Base-by-base conservation (phyloP, 1,140 invertebrate genomes). In the Bathynomus jamesi region DNA sequence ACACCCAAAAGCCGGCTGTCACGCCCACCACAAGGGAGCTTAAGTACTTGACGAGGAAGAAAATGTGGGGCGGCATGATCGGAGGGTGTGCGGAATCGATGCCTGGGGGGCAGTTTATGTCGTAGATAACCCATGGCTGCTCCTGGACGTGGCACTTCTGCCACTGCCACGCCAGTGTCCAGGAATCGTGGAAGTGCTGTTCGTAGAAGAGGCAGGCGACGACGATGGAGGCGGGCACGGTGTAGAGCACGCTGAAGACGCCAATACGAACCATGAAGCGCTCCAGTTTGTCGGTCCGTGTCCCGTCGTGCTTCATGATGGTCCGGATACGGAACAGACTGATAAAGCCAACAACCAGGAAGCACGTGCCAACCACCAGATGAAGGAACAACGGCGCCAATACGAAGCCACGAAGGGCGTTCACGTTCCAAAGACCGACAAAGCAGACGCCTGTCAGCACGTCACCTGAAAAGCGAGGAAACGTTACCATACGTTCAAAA, bases 151-250 rank as follows among this genome's bases (percentile, higher is more conserved):
- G 40, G 5, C 90, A 80, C 90, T 79, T 93, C 95, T 70, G 64
- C 61, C 76, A 46, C 68, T 79, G 78, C 93, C 93, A 96, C 17
- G 90, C 90, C n/a, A 91, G 80, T 90, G 95, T 93, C 78, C 78
- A 79, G 28, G 72, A 63, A 60, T 76, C 73, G 31, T 78, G 71
- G 60, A 70, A 62, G 25, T 72, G 68, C 83, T 96, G 94, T 84
- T 99, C 97, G 83, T 99, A 99, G 81, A 98, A 92, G 25, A 97
- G 87, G 80, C 95, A 98, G 17, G 89, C 95, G 95, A 99, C 63
- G 88, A 98, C 91, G 60, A 97, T 91, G 11, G 96, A 83, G 0
- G 96, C 95, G 8, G 97, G 96, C 8, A 99, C 89, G 13, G 94
- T 96, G 82, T 99, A 99, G 1, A 99, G 85, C 0, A 99, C 92